Conservation (phyloP, 1,140 invertebrate species). For the Caenorhabditis briggsae region DNA sequence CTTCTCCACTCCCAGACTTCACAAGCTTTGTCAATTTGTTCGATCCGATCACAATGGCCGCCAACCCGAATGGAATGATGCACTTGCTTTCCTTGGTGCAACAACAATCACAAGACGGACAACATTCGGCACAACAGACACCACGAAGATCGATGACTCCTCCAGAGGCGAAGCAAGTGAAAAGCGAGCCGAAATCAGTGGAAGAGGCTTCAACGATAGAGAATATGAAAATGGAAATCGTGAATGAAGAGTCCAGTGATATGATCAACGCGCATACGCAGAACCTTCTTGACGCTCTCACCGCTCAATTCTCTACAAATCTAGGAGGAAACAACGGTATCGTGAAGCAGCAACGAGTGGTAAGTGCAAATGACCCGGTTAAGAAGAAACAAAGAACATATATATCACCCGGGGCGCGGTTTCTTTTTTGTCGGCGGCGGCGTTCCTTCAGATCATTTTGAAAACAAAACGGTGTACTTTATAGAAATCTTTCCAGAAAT, state of each 20-base stretch:
- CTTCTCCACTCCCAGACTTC: slow-evolving; percentile 99
- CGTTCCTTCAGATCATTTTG: too few relatives aligned
- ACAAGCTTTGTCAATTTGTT: slow-evolving; percentile 75
- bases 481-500: too few relatives aligned
- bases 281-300: neutral
- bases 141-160: neutral
- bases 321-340: neutral
- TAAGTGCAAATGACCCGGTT: neutral
- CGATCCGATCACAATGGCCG: slow-evolving; percentile 26
- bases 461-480: too few relatives aligned
- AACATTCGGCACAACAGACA: neutral
- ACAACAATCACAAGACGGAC: neutral
- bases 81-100: slow-evolving; percentile 16
- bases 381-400: too few relatives aligned
- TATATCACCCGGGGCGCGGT: too few relatives aligned
- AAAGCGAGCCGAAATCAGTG: neutral
- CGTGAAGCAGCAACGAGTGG: neutral
- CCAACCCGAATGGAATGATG: slow-evolving; percentile 38
- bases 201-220: neutral
- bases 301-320: neutral
- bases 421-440: too few relatives aligned
- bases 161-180: neutral
- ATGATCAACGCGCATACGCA: neutral
- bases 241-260: neutral
- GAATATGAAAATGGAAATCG: neutral